Base-by-base conservation (phyloP, 1,140 invertebrate genomes). In the Bombus superbus region DNA sequence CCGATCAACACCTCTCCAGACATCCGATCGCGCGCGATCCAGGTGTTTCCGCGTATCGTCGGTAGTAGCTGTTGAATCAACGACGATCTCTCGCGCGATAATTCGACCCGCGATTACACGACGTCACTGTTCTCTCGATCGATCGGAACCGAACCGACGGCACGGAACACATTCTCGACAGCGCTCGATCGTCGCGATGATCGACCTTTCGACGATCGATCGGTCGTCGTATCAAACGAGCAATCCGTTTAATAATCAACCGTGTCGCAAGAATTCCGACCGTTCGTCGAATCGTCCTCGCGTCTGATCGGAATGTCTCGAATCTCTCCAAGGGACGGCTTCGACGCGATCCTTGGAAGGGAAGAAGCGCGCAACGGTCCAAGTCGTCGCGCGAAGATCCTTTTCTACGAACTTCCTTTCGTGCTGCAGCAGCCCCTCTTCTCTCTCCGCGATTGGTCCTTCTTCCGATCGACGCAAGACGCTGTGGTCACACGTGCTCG, bases 401-500 rank as follows among this genome's bases (percentile, higher is more conserved):
- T 47, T 77, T 83, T 72, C 72, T 66, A 66, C 35, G 32, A 53
- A 72, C 75, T 79, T 85, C 57, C 85, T 64, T 22, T 75, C 68
- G 77, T 66, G 22, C 53, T 35, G 13, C n/a, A 15, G 62, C 64
- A 15, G 62, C 64, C 69, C n/a, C 38, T 32, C 38, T 32, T 77
- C 59, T 72, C 40, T n/a, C 76, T 74, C 42, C 40, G 53, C 66
- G 25, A 11, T 15, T 25, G 72, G 44, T 35, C 71, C 25, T 62
- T 35, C 28, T 62, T 80, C 69, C 42, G 47, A 78, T 77, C 32
- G 74, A 62, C 64, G 53, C 18, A n/a, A 73, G 32, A 44, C 66
- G 47, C 6, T 53, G 47, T 42, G n/a, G 68, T 74, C 84, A 88
- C 88, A 91, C 87, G 85, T 89, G 91, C 84, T 91, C 78, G 86